Base-by-base conservation (phyloP, 2,113 vertebrate genomes). In the Brachionichthys hirsutus region DNA sequence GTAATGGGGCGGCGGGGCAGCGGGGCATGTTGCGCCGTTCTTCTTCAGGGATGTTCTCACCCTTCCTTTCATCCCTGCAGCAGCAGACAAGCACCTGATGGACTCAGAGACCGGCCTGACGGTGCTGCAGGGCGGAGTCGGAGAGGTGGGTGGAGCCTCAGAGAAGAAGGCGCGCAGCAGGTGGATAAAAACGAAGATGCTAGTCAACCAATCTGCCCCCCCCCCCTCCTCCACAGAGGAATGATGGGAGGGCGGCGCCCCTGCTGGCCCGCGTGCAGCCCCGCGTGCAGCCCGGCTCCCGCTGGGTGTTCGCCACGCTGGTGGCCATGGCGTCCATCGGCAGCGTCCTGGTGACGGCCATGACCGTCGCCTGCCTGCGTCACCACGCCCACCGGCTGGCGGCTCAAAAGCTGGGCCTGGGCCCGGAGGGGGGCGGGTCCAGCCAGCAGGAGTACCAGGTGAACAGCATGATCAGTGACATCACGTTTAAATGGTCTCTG, bases 371-470 rank as follows among this genome's bases (percentile, higher is more conserved):
- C 81, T 97, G 94, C 69, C 80, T 97, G 54, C 90, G 94, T 10
- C 94, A 93, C 73, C 95, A 95, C 3, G 92, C 92, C 1, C 92
- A 89, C 66, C 93, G 94, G 48, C 84, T 94, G 35, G 94, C 95
- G 0, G 94, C 95, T 2, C 93, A 94, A 82, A 95, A 93, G 57
- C 90, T 98, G 78, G 94, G 95, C 0, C 83, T 98, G 78, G 96
- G 94, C 2, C 94, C 94, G 0, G 95, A 98, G 83, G 95, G 92
- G 0, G 94, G 94, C 6, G 88, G 89, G 0, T 94, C 94, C 85
- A 94, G 89, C 42, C 95, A 96, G 61, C 93, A 95, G 4, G 95
- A 97, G 74, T 99, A 99, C 84, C 97, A 98, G 95, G 97, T 98
- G 83, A 61, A n/a, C n/a, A n/a, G n/a, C n/a, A n/a, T n/a, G n/a